phyloP scores from a whole-genome alignment of 2,888 invertebrate species.

The Ornithoptera alexandrae region DNA sequence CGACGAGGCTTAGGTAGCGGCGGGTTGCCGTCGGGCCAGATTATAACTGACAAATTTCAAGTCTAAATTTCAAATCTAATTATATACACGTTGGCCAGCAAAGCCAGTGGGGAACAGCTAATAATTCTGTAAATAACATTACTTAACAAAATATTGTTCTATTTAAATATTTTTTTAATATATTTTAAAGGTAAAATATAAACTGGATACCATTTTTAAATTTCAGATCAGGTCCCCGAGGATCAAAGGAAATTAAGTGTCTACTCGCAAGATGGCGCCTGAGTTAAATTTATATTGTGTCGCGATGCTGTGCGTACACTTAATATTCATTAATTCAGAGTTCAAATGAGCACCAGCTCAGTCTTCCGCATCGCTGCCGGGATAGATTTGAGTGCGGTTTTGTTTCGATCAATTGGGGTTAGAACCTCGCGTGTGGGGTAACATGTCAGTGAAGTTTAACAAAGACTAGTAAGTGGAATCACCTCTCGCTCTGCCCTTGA shows the following conservation, averaged over 20 bases:
- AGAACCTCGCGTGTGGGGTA: constrained; percentile 4
- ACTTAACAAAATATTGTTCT: neutral
- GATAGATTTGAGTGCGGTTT: constrained; percentile 49
- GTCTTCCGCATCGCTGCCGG: constrained; percentile 55
- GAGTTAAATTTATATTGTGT: constrained; percentile 34
- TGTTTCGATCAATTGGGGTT: constrained; percentile 40
- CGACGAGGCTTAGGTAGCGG: no score
- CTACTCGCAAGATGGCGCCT: constrained; percentile 46
- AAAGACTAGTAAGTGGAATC: neutral
- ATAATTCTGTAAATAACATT: no score
- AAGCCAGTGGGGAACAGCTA: no score
- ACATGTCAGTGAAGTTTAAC: constrained; percentile 1
- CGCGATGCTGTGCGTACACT: constrained; percentile 51
- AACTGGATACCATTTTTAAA: constrained; percentile 24
- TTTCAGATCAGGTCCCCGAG: constrained; percentile 37
- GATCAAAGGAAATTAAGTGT: constrained; percentile 46
- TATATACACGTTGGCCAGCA: no score
- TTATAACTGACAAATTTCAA: no score
- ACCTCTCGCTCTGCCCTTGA: no score
- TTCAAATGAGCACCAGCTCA: constrained; percentile 47
- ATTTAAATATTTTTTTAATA: neutral
- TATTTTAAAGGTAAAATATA: neutral
- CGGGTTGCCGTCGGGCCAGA: no score
- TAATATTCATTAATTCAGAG: constrained; percentile 72
- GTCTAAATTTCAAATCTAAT: no score